These are phyloP conservation scores for Caracal caracal DNA, from an alignment of 2,113 vertebrate species.

Conservation along the genomic window DNA sequence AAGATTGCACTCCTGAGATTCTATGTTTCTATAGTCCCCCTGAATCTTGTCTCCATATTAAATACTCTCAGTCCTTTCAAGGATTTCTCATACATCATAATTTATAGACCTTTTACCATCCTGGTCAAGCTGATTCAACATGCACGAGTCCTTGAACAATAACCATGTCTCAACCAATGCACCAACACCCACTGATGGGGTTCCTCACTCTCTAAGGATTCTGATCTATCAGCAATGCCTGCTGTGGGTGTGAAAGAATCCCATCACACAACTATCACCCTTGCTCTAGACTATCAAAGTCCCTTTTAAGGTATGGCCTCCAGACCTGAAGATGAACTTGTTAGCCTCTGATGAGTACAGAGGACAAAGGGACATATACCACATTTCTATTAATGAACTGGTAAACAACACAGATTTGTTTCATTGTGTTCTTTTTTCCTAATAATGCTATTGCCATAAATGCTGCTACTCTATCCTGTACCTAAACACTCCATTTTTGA, in stretches of 20 bases:
- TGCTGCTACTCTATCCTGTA: background rate
- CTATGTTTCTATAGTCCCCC: background rate
- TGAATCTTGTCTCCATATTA: background rate
- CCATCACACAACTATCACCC: background rate
- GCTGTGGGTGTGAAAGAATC: background rate
- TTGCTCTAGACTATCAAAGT: background rate
- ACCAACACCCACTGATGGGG: background rate
- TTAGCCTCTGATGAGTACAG: background rate
- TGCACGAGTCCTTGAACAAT: background rate
- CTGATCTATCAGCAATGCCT: background rate
- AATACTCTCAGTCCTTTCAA: background rate
- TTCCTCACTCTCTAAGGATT: background rate
- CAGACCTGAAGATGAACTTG: background rate
- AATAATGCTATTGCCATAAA: background rate
- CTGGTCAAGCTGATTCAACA: background rate
- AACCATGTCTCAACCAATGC: background rate
- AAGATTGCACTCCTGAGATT: background rate
- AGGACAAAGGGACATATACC: background rate
- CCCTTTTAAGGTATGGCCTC: background rate
- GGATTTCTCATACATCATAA: background rate
- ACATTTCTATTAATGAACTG: background rate
- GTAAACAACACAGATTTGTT: background rate
- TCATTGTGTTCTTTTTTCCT: background rate
- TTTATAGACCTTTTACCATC: background rate
- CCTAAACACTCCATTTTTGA: background rate